A percentile compares a stretch with the other conserved stretches of the same genome.
phyloP scores from a whole-genome alignment of 2,797 vertebrate genomes.

The Malacoraja senta region DNA sequence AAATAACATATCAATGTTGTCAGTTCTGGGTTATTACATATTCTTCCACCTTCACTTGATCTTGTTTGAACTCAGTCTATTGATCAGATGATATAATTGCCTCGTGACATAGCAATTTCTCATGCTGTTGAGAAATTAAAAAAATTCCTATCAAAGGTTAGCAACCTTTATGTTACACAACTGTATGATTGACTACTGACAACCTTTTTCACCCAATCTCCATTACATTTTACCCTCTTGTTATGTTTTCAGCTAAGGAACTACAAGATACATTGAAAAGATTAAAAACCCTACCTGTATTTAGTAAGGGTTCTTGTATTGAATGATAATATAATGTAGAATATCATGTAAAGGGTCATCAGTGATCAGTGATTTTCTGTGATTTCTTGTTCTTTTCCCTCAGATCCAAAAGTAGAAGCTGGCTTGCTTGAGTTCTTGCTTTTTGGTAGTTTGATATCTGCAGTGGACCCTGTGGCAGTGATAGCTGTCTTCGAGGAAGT shows the following conservation, averaged over 20 bases:
- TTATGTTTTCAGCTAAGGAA: neutral
- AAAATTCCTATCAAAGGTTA: neutral
- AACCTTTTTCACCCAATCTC: neutral
- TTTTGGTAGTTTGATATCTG: slow-evolving; percentile 86
- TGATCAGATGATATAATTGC: neutral
- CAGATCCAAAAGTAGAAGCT: slow-evolving; percentile 74
- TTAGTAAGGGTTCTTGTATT: neutral
- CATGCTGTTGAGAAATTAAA: neutral
- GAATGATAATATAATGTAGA: neutral
- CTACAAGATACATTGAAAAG: neutral
- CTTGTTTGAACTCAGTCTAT: neutral
- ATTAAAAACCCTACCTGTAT: neutral
- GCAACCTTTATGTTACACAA: neutral
- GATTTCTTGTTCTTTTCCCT: slow-evolving; percentile 23
- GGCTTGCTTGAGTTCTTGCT: slow-evolving; percentile 88
- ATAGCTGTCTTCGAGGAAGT: slow-evolving; percentile 90
- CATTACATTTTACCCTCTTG: neutral
- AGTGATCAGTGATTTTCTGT: neutral
- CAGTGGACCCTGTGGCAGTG: slow-evolving; percentile 87
- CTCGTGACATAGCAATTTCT: neutral
- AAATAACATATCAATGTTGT: neutral
- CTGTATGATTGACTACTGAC: neutral
- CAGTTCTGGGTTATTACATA: neutral
- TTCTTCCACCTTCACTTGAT: neutral
- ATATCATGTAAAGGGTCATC: neutral